Evolutionary conservation across 2,113 vertebrate species (phyloP).

Genomic region (Petroica traversi): DNA sequence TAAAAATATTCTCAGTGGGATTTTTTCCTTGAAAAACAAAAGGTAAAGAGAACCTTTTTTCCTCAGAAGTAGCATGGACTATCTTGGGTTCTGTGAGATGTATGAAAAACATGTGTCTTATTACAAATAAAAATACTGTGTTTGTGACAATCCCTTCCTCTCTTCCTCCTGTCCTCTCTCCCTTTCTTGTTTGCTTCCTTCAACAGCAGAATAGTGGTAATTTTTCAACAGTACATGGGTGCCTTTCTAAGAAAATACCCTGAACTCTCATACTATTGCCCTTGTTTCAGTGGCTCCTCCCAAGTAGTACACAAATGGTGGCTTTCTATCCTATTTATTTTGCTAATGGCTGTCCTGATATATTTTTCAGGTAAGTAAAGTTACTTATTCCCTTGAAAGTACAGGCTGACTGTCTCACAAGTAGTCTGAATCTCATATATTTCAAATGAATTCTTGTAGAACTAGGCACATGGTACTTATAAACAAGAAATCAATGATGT

Average conservation of each 20-base stretch:
- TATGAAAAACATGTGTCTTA: background rate
- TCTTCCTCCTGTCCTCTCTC: background rate
- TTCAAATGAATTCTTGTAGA: background rate
- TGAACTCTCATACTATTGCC: background rate
- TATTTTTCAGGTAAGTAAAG: background rate
- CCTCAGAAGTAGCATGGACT: background rate
- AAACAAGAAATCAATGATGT: background rate
- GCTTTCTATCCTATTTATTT: background rate
- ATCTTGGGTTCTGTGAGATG: background rate
- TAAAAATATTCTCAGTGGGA: background rate
- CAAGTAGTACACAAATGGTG: background rate
- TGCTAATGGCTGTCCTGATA: background rate
- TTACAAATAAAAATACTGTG: background rate
- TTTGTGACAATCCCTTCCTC: background rate
- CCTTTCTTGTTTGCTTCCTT: background rate
- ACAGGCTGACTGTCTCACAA: background rate
- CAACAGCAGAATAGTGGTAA: rapidly evolving
- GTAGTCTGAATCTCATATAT: background rate
- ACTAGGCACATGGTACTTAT: background rate
- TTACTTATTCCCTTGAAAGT: background rate
- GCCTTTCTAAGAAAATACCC: background rate
- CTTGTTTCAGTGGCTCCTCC: background rate
- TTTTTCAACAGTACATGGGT: background rate
- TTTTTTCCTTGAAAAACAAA: background rate
- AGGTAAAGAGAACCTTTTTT: background rate